phyloP scores from a whole-genome alignment of 2,113 vertebrate genomes.

The Beaufortia kweichowensis region DNA sequence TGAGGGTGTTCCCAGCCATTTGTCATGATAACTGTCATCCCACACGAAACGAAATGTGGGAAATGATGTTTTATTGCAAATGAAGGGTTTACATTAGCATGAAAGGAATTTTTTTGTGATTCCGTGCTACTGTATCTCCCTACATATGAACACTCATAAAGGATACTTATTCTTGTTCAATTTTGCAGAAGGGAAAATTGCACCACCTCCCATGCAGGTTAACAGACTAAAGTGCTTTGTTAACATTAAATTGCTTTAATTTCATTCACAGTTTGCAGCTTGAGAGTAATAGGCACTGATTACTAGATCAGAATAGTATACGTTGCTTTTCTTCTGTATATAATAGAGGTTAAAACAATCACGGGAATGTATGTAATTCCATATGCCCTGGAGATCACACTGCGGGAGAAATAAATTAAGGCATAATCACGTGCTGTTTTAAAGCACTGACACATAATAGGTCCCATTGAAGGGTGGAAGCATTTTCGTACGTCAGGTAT shows the following conservation, averaged over 20 bases:
- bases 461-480: constrained; percentile 2
- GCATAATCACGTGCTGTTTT: constrained; percentile 18
- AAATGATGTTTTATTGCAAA: constrained; percentile 25
- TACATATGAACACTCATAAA: not conserved
- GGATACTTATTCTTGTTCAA: not conserved
- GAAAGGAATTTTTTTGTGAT: constrained; percentile 18
- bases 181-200: not conserved
- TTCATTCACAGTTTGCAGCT: constrained; percentile 26
- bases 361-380: not conserved
- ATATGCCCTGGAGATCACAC: constrained; percentile 23
- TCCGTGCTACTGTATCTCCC: constrained; percentile 1
- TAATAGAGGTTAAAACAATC: not conserved
- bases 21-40: constrained; percentile 52
- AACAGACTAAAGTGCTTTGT: constrained; percentile 5
- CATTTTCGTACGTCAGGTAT: not conserved
- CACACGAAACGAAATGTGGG: not conserved
- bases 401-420: constrained; percentile 11
- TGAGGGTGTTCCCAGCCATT: constrained; percentile 42
- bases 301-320: not conserved
- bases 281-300: constrained; percentile 15
- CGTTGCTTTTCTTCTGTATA: not conserved
- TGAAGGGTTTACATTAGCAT: constrained; percentile 24
- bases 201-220: not conserved
- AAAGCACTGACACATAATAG: constrained; percentile 18
- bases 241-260: constrained; percentile 6